Evolutionary conservation across 2,113 vertebrate species (phyloP).

Genomic region (Sylvicapra grimmia): DNA sequence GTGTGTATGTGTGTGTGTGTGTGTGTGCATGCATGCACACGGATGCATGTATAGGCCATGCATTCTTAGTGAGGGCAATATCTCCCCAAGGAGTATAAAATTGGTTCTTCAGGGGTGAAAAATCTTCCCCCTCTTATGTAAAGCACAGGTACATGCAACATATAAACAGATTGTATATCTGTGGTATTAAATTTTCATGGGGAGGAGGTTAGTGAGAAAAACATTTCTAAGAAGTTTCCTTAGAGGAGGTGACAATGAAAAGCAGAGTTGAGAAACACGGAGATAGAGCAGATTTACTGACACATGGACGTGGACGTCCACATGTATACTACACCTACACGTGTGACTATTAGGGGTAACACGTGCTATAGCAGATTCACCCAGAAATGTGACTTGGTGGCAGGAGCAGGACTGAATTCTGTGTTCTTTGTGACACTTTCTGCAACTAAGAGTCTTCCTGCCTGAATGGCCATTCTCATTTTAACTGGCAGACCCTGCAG

Average conservation of each 20-base stretch:
- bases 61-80: not conserved
- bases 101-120: not conserved
- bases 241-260: not conserved
- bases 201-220: not conserved
- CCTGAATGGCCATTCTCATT: not conserved
- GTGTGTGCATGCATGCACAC: not conserved
- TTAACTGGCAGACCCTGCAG: not conserved
- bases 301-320: not conserved
- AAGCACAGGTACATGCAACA: not conserved
- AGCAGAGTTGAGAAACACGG: not conserved
- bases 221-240: not conserved
- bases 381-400: not conserved
- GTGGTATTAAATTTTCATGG: not conserved
- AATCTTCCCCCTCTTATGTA: not conserved
- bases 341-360: not conserved
- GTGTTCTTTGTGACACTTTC: not conserved
- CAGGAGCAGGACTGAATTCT: not conserved
- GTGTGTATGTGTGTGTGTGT: no score
- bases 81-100: not conserved
- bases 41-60: rapidly evolving
- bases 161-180: not conserved
- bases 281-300: not conserved
- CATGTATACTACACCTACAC: not conserved
- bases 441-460: not conserved
- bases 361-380: not conserved